Evolutionary conservation across 2,888 invertebrate species (phyloP), one percentile per base, ranked within the genome.

Genomic region (Brenthis ino): DNA sequence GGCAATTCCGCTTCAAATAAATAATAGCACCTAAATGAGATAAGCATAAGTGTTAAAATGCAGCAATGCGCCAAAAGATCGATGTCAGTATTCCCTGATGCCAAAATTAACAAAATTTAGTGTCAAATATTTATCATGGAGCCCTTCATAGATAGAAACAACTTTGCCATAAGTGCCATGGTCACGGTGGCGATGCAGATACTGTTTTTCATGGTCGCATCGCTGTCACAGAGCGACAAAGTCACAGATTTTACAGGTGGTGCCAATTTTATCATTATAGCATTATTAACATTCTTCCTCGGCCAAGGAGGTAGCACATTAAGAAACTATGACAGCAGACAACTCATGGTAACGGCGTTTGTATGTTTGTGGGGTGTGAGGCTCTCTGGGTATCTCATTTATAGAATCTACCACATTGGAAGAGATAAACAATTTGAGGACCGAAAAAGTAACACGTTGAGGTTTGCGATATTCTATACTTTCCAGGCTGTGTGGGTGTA

Each of bases 401-500:
- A 97, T 85, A 94, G 98, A 77, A 98, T 98, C 74, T 94, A 98
- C 72, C 97, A 97, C 88, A 96, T 98, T 76, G 98, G 98, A 20
- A 94, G 98, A 79, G 98, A 98, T 85, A 97, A 97, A 77, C 95
- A 97, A 80, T 98, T 98, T 82, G 97, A 98, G 82, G 98, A 98
- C 84, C 96, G 96, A 68, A 95, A 96, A 75, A 96, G 97, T 77
- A 98, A 98, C 82, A 95, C 96, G 20, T 95, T 98, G 65, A 94
- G 97, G 77, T 98, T 98, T 83, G 97, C 97, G n/a, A 96, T 97
- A 6, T 98, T 98, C 85, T 98, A 98, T 95, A 97, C 97, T 0
- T 98, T 98, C 86, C 91, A 97, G 96, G 97, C 97, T 20, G 93
- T 98, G 33, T 98, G 98, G 98, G 98, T 98, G 53, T 98, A 96